These are phyloP conservation scores for Orthonyx spaldingii DNA, from an alignment of 2,113 vertebrate species.

Conservation along the genomic window DNA sequence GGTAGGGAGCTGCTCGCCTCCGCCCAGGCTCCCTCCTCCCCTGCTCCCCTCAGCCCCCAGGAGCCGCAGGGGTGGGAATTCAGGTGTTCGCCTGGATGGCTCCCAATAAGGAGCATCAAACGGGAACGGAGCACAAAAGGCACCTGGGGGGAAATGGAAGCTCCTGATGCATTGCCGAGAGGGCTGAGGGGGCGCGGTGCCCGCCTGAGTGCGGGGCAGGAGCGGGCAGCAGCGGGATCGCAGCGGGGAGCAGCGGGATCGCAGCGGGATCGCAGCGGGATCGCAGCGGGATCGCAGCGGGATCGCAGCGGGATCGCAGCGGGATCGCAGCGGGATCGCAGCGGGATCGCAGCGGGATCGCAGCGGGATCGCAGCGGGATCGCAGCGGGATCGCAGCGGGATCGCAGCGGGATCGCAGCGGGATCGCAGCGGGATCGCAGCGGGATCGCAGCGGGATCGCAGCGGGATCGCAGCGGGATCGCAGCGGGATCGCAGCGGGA, in stretches of 20 bases:
- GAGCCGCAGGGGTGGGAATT: not conserved
- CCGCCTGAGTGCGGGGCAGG: not conserved
- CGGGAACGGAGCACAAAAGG: not conserved
- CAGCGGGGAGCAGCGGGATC: too few relatives aligned
- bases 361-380: not conserved
- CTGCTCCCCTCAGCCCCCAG: not conserved
- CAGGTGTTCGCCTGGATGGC: not conserved
- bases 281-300: not conserved
- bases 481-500: not conserved
- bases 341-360: not conserved
- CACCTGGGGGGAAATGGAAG: not conserved
- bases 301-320: not conserved
- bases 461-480: too few relatives aligned
- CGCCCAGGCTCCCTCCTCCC: not conserved
- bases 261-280: not conserved
- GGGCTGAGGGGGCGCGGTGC: not conserved
- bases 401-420: fast-evolving
- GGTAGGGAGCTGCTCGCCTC: not conserved
- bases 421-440: too few relatives aligned
- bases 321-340: not conserved
- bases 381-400: not conserved
- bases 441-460: not conserved
- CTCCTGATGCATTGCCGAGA: not conserved
- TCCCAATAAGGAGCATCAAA: not conserved
- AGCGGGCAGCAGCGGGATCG: not conserved